Conservation (phyloP, 1,140 invertebrate genomes). For the Neotoxoptera formosana region DNA sequence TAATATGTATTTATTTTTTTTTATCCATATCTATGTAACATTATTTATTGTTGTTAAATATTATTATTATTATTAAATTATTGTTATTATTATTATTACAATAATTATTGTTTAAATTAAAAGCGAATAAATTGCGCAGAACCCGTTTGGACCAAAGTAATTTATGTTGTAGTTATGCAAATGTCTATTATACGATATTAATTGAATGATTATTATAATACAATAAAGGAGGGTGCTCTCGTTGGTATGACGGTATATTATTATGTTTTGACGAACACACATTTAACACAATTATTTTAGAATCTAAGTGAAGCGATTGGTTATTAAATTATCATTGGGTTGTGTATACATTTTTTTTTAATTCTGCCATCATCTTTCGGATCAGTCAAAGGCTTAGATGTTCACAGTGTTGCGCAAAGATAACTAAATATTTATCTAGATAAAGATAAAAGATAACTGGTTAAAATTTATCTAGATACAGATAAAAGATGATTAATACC, state of each 20-base stretch:
- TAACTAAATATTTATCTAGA: too few relatives aligned
- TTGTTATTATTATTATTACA: neutral
- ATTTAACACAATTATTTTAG: neutral
- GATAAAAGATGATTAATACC: too few relatives aligned
- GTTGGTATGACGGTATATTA: neutral
- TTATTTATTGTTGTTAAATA: neutral
- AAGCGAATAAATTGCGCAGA: neutral
- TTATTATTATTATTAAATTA: neutral
- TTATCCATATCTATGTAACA: too few relatives aligned
- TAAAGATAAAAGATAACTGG: too few relatives aligned
- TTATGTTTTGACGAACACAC: neutral
- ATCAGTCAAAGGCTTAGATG: too few relatives aligned
- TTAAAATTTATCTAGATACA: too few relatives aligned
- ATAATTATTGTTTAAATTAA: neutral
- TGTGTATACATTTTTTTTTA: too few relatives aligned
- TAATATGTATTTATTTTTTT: too few relatives aligned
- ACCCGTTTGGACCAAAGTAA: neutral
- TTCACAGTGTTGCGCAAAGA: too few relatives aligned
- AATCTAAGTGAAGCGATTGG: neutral
- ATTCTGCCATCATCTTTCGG: too few relatives aligned
- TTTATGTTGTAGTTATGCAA: neutral
- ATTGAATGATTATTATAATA: neutral
- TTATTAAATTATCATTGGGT: neutral
- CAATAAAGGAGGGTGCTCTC: neutral
- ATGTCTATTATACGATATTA: neutral